Conservation (phyloP, 2,888 invertebrate genomes). For the Acrobasis repandana region DNA sequence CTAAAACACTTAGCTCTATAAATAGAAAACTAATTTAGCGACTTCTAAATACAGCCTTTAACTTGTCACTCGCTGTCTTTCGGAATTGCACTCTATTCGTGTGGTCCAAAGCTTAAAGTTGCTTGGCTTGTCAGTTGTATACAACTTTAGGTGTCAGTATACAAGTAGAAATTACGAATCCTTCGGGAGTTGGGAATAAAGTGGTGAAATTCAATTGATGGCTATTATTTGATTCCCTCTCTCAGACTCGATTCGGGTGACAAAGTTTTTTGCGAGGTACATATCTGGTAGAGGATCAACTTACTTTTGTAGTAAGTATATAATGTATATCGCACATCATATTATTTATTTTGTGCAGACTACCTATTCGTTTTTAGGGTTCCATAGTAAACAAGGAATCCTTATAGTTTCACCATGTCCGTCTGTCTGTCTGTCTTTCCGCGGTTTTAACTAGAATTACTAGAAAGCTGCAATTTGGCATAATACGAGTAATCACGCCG, state of each 20-base stretch:
- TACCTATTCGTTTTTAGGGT: no score
- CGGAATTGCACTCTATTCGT: slow-evolving; percentile 12
- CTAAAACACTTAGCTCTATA: slow-evolving; percentile 17
- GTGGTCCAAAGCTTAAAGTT: not conserved
- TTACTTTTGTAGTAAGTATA: not conserved
- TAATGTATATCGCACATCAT: no score
- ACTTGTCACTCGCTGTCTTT: not conserved
- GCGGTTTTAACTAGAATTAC: no score
- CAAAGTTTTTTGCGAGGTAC: slow-evolving; percentile 33
- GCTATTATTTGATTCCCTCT: slow-evolving; percentile 47
- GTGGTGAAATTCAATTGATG: slow-evolving; percentile 47
- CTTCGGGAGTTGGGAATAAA: slow-evolving; percentile 30
- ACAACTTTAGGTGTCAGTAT: slow-evolving; percentile 14
- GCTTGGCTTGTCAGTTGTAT: slow-evolving; percentile 1
- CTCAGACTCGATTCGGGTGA: slow-evolving; percentile 43
- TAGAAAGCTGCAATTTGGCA: no score
- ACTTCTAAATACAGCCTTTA: slow-evolving; percentile 19
- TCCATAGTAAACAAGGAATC: no score
- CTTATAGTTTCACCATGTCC: no score
- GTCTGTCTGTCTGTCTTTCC: no score
- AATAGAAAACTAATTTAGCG: slow-evolving; percentile 21
- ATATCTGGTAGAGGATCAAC: not conserved
- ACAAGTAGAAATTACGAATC: slow-evolving; percentile 19
- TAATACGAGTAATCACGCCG: no score
- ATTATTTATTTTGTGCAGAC: no score